phyloP scores from a whole-genome alignment of 2,113 vertebrate genomes.

The Gorsachius goisagi region DNA sequence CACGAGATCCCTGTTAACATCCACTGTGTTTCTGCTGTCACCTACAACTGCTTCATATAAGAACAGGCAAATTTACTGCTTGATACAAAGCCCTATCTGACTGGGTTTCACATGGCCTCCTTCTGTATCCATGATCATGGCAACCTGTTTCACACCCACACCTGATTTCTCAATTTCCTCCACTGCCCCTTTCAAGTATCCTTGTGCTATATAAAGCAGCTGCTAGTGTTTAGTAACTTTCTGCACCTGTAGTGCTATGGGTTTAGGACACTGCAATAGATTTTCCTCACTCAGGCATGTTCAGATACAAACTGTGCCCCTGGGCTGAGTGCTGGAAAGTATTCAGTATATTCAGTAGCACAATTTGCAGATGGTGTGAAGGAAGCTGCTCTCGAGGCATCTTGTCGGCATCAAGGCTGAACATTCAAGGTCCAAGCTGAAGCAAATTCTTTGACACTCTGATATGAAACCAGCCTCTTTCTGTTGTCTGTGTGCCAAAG shows the following conservation, averaged over 20 bases:
- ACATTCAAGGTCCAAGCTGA: background rate
- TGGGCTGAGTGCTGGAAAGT: background rate
- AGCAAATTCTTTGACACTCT: background rate
- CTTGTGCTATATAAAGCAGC: background rate
- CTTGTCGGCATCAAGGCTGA: background rate
- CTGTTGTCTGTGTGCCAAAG: background rate
- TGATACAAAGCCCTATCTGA: background rate
- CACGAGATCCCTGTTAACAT: background rate
- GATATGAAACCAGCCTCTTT: background rate
- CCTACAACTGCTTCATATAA: background rate
- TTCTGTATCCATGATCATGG: background rate
- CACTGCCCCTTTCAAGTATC: background rate
- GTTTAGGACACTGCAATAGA: background rate
- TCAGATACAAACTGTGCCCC: background rate
- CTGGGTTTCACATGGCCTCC: background rate
- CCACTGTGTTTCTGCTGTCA: background rate
- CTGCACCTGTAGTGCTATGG: background rate
- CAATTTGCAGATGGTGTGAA: slow-evolving; percentile 17
- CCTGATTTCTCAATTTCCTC: slow-evolving; percentile 9
- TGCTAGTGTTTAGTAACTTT: background rate
- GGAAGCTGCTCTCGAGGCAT: background rate
- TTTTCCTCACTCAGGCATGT: background rate
- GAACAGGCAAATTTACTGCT: background rate
- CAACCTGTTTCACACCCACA: background rate
- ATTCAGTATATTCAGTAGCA: background rate